A percentile compares a stretch with the other conserved stretches of the same genome.
phyloP scores from a whole-genome alignment of 2,888 invertebrate genomes.

The Eretmocerus hayati region DNA sequence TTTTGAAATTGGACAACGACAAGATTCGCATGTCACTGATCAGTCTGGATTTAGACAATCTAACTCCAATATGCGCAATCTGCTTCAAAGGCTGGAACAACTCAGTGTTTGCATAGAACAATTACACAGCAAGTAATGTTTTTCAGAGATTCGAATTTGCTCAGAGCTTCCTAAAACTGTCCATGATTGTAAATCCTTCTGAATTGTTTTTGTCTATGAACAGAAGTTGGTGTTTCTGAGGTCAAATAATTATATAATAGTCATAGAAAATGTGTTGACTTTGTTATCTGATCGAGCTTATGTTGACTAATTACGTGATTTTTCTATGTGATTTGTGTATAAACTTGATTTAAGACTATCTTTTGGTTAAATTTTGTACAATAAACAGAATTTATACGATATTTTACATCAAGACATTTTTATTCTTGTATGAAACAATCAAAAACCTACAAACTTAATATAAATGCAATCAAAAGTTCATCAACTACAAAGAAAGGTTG shows the following conservation, averaged over 20 bases:
- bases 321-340: conserved; percentile 1
- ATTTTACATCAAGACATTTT: too few species aligned
- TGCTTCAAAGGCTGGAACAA: conserved; percentile 76
- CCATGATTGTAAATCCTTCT: conserved; percentile 30
- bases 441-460: too few species aligned
- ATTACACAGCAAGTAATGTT: conserved; percentile 52
- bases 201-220: conserved; percentile 12
- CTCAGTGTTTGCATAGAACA: conserved; percentile 79
- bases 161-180: too few species aligned
- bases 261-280: too few species aligned
- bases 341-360: too few species aligned
- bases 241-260: not conserved
- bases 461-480: too few species aligned
- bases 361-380: too few species aligned
- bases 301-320: conserved; percentile 4
- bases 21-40: conserved; percentile 51
- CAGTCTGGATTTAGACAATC: conserved; percentile 54
- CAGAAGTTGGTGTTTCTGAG: not conserved
- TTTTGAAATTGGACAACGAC: conserved; percentile 69
- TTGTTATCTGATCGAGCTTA: too few species aligned
- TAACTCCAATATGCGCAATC: conserved; percentile 67
- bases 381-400: too few species aligned
- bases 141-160: too few species aligned
- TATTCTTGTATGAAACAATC: too few species aligned
- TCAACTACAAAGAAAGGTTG: too few species aligned